Conservation (phyloP, 64 coral and sea anemone species). For the Actinia equina region DNA sequence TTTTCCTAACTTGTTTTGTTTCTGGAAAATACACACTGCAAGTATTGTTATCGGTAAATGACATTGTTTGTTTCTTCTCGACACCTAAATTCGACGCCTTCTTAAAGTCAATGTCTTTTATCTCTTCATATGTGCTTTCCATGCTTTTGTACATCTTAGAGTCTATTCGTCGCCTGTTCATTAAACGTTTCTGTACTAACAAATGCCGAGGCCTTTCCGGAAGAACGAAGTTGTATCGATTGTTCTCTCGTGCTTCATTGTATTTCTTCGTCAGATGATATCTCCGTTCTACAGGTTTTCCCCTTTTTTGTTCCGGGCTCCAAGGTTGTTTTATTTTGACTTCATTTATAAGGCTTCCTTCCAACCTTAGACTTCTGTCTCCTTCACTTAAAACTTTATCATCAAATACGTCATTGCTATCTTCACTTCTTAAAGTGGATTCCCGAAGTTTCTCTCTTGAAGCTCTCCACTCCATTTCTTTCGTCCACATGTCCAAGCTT, state of each 20-base stretch:
- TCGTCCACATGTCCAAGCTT: not conserved
- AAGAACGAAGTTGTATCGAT: not conserved
- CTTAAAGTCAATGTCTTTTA: not conserved
- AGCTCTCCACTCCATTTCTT: not conserved
- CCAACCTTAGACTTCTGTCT: not conserved
- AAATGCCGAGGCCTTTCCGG: conserved; percentile 1
- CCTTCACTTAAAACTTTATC: not conserved
- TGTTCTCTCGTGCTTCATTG: not conserved
- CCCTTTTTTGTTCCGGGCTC: too few species aligned
- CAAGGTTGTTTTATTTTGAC: not conserved
- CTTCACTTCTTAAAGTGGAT: not conserved
- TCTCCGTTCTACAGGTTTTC: not conserved
- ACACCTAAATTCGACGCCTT: not conserved
- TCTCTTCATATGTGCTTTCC: not conserved
- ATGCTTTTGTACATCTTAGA: not conserved
- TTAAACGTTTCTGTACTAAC: not conserved
- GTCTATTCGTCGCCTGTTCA: not conserved
- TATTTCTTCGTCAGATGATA: not conserved
- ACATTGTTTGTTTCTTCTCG: not conserved
- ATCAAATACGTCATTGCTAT: not conserved
- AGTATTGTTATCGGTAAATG: not conserved
- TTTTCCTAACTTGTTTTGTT: not conserved
- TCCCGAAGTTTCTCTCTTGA: not conserved
- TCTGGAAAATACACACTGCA: not conserved
- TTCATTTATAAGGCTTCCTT: not conserved